These are phyloP conservation scores for Aspiorhynchus laticeps DNA, from an alignment of 2,113 vertebrate genomes.

Conservation along the genomic window DNA sequence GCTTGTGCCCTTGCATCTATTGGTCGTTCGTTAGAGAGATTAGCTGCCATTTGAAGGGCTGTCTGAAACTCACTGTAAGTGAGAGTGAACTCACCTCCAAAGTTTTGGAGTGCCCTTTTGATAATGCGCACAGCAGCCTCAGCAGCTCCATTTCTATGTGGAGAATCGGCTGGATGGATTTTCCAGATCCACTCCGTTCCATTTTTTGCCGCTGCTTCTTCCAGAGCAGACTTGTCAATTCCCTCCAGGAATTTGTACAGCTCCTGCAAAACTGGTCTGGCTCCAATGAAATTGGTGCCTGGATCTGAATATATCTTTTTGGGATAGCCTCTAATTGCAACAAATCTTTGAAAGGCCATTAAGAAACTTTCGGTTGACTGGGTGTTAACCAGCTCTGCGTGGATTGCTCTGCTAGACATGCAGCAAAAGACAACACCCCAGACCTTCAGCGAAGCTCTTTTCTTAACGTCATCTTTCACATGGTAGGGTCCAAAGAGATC, in stretches of 20 bases:
- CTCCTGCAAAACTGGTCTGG: neutral
- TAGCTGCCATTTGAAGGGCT: neutral
- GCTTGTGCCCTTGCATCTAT: neutral
- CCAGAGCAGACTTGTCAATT: neutral
- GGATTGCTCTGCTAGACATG: neutral
- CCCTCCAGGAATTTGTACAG: neutral
- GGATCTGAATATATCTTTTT: neutral
- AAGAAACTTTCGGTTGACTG: too few species aligned
- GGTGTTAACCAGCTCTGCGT: neutral
- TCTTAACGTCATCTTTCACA: neutral
- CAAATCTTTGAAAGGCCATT: neutral
- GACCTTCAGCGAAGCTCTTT: neutral
- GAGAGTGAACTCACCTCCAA: neutral
- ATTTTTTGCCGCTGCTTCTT: neutral
- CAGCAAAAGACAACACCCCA: conserved; percentile 9
- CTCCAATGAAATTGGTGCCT: neutral
- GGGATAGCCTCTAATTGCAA: neutral
- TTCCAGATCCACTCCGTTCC: neutral
- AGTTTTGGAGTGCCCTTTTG: neutral
- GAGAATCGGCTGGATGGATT: too few species aligned
- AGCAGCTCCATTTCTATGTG: neutral
- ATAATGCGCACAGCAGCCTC: neutral
- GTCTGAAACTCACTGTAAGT: neutral
- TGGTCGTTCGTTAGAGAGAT: neutral
- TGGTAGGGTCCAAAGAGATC: neutral